phyloP scores from a whole-genome alignment of 53 echinoderm and acorn worm species.

The Holothuria scabra region DNA sequence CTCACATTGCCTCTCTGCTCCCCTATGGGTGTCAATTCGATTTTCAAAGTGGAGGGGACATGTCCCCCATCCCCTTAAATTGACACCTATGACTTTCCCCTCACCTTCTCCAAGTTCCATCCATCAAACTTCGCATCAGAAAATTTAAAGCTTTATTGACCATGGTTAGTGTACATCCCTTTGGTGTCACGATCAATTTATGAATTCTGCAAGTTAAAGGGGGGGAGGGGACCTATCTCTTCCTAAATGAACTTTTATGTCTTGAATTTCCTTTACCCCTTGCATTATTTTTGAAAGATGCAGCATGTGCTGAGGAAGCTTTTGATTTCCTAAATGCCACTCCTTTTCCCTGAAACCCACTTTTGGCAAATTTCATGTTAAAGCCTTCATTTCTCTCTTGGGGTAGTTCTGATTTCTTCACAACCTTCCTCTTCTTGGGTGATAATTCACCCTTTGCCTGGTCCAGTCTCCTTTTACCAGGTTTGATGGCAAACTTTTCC shows the following conservation, averaged over 20 bases:
- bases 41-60: too few relatives aligned
- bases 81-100: background rate
- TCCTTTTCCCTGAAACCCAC: conserved; percentile 6
- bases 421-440: background rate
- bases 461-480: conserved; percentile 8
- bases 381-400: background rate
- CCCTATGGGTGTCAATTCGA: too few relatives aligned
- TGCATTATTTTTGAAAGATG: too few relatives aligned
- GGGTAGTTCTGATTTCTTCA: background rate
- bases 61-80: background rate
- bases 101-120: background rate
- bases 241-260: conserved; percentile 36
- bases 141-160: too few relatives aligned
- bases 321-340: conserved; percentile 17
- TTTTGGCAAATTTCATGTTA: conserved; percentile 23
- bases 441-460: background rate
- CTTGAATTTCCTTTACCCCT: background rate
- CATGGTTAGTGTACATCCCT: background rate
- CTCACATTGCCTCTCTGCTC: too few relatives aligned
- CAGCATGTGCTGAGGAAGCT: background rate
- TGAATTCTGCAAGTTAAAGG: background rate
- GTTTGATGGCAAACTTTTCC: background rate
- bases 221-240: background rate
- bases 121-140: background rate
- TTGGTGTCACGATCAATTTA: background rate